Base-by-base conservation (phyloP, 2,797 vertebrate species). In the Coilia nasus region DNA sequence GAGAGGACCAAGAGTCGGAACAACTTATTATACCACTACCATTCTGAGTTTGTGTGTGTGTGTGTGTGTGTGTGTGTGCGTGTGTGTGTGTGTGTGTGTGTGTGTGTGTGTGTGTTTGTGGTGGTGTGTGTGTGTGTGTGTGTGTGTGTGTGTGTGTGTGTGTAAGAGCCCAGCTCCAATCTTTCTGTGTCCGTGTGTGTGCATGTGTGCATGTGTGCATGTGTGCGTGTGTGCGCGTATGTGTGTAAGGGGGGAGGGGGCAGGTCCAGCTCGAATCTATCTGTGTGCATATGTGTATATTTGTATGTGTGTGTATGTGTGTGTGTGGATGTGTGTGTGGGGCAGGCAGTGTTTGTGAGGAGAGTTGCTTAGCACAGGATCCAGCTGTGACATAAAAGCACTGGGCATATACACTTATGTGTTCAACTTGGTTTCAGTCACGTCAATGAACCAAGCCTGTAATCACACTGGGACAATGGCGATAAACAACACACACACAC, bases 341-440 rank as follows among this genome's bases (percentile, higher is more conserved):
- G 64, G 2, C 12, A 2, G 25, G 25, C 25, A 19, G 28, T 7
- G 35, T 21, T 17, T 7, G 23, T 35, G 64, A 21, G 50, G 50
- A 10, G 50, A 9, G 50, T 9, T 54, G 60, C 60, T 31, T 15
- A 75, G 28, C 12, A 5, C 14, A 41, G 83, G 54, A 78, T 85
- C 25, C 78, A 87, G 85, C 84, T 86, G 83, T 50, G 44, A 41
- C 62, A 84, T 82, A 35, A 50, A 87, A 44, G 62, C 84, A 88
- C 64, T 83, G 82, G 31, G 84, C 81, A 60, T 83, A 50, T 81
- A 64, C 62, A 54, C 71, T 41, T 35, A 85, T 78, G 19, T 44
- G 35, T 78, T 78, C 71, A 78, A 78, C 71, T 78, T 19, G 71
- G 71, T 85, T 41, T 28, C 83, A 81, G 57, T 83, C 60, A 81